These are phyloP conservation scores for Watsonalla binaria DNA, from an alignment of 2,888 invertebrate species.

Conservation along the genomic window DNA sequence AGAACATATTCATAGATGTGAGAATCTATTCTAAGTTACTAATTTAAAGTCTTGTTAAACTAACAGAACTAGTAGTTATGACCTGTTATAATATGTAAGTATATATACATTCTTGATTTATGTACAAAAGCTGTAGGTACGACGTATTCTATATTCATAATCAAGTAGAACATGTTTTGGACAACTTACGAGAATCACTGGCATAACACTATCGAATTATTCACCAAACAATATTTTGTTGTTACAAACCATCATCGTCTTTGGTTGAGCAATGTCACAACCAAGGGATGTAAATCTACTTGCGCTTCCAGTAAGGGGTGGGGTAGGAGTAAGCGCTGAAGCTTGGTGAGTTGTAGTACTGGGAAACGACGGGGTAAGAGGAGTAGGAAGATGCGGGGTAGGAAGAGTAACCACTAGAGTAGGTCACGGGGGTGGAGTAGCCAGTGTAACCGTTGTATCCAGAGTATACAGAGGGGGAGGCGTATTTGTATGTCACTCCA, in stretches of 20 bases:
- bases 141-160: not conserved
- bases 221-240: not conserved
- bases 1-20: too few species aligned
- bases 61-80: too few species aligned
- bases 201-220: not conserved
- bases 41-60: too few species aligned
- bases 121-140: not conserved
- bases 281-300: not conserved
- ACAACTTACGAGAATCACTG: not conserved
- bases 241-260: not conserved
- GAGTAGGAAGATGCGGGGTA: not conserved
- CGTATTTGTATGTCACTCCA: not conserved
- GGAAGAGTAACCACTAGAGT: too few species aligned
- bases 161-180: not conserved
- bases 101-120: too few species aligned
- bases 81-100: too few species aligned
- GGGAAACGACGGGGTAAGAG: not conserved
- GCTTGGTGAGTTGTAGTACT: not conserved
- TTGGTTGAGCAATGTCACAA: not conserved
- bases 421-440: not conserved
- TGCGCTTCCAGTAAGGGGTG: slow-evolving; percentile 6
- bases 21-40: too few species aligned
- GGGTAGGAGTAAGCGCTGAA: slow-evolving; percentile 6
- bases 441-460: not conserved
- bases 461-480: slow-evolving; percentile 4